These are phyloP conservation scores for Proisotoma minuta DNA, from an alignment of 2,888 invertebrate species.

Conservation along the genomic window DNA sequence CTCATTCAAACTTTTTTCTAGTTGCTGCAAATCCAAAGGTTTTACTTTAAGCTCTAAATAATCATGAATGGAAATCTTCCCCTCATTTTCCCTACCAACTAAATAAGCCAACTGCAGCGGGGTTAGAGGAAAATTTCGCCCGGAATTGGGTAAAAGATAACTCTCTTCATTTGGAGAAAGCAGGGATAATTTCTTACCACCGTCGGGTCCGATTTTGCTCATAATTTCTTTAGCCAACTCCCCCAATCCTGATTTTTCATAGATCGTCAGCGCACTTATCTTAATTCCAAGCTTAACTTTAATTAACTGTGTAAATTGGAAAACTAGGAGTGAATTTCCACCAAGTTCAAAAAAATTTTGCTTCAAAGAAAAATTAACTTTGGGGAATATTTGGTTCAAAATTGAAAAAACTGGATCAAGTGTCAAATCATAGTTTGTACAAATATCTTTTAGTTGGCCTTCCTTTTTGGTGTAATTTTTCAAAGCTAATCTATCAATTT, in stretches of 20 bases:
- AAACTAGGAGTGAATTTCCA: neutral
- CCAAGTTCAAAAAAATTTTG: slow-evolving; percentile 1
- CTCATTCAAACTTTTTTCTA: neutral
- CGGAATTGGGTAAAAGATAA: neutral
- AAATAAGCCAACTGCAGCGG: neutral
- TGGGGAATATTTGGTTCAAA: neutral
- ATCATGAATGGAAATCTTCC: neutral
- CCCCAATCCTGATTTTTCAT: neutral
- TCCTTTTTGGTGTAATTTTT: neutral
- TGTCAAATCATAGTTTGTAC: neutral
- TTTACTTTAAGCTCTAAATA: neutral
- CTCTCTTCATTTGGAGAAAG: neutral
- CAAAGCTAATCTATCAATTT: neutral
- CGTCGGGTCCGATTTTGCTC: too few relatives aligned
- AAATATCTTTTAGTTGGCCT: neutral
- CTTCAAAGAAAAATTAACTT: neutral
- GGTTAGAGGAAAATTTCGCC: neutral
- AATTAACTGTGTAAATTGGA: neutral
- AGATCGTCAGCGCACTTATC: neutral
- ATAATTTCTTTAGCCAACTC: neutral
- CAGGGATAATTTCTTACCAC: neutral
- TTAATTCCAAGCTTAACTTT: neutral
- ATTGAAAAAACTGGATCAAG: neutral
- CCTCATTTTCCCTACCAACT: neutral
- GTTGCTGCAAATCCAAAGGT: neutral